A percentile compares a stretch with the other conserved stretches of the same genome.
Evolutionary conservation across 2,888 invertebrate species (phyloP).

Genomic region (Apeira syringaria): DNA sequence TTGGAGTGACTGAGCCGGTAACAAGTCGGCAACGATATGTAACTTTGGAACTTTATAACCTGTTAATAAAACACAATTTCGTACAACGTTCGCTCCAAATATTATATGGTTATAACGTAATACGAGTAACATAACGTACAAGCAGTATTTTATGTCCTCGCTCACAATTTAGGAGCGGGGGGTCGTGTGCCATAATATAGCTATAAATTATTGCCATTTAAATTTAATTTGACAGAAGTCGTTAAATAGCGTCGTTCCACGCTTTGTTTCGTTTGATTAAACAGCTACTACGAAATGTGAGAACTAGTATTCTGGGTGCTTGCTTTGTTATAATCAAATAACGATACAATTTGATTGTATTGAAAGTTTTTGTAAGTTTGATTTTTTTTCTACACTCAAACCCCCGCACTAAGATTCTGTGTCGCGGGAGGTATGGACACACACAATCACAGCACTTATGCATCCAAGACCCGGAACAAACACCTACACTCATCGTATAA

Average conservation of each 20-base stretch:
- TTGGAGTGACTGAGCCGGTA: constrained; percentile 61
- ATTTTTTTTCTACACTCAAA: no score
- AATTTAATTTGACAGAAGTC: constrained; percentile 79
- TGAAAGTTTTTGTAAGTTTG: no score
- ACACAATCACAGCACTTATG: no score
- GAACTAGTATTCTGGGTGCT: constrained; percentile 23
- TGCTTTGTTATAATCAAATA: no score
- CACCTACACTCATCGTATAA: no score
- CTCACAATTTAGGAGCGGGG: constrained; percentile 68
- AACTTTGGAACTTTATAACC: constrained; percentile 74
- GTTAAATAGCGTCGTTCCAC: constrained; percentile 63
- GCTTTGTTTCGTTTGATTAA: constrained; percentile 72
- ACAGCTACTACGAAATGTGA: constrained; percentile 54
- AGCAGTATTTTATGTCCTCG: constrained; percentile 75
- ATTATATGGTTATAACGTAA: constrained; percentile 48
- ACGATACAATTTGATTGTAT: no score
- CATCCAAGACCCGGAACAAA: no score
- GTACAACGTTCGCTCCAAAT: constrained; percentile 62
- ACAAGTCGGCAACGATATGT: constrained; percentile 76
- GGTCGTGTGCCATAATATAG: constrained; percentile 76
- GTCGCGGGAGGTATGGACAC: no score
- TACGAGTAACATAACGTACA: constrained; percentile 48
- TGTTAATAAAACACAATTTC: constrained; percentile 81
- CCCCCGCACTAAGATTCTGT: no score
- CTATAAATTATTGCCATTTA: constrained; percentile 80